Percentiles rank a stretch among this genome's conserved stretches.
These are phyloP conservation scores for Meganola albula DNA, from an alignment of 2,888 invertebrate species.

Conservation along the genomic window DNA sequence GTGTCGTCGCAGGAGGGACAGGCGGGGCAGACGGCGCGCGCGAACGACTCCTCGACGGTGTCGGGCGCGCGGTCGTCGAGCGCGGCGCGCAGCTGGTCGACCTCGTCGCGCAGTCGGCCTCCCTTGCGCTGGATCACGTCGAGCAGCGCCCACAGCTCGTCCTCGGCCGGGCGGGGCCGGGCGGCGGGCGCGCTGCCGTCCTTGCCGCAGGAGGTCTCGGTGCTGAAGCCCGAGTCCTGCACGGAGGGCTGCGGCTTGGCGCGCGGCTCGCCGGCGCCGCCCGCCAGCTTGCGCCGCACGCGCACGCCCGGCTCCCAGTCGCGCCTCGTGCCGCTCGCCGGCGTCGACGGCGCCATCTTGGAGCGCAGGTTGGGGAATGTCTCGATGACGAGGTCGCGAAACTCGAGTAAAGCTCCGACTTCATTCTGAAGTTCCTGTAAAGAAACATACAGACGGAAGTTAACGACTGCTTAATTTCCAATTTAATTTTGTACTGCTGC, in stretches of 20 bases:
- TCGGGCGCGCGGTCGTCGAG: slow-evolving; percentile 45
- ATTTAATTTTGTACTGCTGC: too few relatives aligned
- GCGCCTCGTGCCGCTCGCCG: slow-evolving; percentile 69
- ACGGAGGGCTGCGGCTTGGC: slow-evolving; percentile 81
- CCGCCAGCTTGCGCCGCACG: slow-evolving; percentile 80
- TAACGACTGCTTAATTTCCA: too few relatives aligned
- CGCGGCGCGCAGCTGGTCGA: slow-evolving; percentile 80
- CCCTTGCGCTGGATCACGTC: slow-evolving; percentile 91
- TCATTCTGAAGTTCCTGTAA: slow-evolving; percentile 91
- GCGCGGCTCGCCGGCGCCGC: slow-evolving; percentile 62
- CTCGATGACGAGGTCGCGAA: slow-evolving; percentile 96
- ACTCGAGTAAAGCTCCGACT: slow-evolving; percentile 93
- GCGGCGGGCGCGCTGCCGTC: slow-evolving; percentile 81
- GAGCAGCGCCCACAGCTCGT: slow-evolving; percentile 90
- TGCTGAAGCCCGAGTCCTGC: slow-evolving; percentile 92
- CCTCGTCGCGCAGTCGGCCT: slow-evolving; percentile 82
- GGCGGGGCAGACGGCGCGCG: slow-evolving; percentile 53
- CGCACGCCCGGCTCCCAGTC: slow-evolving; percentile 91
- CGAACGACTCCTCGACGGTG: slow-evolving; percentile 81
- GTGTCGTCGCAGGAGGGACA: slow-evolving; percentile 66
- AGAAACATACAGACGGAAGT: slow-evolving; percentile 1
- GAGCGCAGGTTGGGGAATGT: slow-evolving; percentile 93
- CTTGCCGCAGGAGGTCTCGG: slow-evolving; percentile 90
- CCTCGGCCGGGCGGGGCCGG: slow-evolving; percentile 79
- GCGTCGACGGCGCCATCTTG: slow-evolving; percentile 86